These are phyloP conservation scores for Halcyon senegalensis DNA, from an alignment of 2,113 vertebrate species.

Conservation along the genomic window DNA sequence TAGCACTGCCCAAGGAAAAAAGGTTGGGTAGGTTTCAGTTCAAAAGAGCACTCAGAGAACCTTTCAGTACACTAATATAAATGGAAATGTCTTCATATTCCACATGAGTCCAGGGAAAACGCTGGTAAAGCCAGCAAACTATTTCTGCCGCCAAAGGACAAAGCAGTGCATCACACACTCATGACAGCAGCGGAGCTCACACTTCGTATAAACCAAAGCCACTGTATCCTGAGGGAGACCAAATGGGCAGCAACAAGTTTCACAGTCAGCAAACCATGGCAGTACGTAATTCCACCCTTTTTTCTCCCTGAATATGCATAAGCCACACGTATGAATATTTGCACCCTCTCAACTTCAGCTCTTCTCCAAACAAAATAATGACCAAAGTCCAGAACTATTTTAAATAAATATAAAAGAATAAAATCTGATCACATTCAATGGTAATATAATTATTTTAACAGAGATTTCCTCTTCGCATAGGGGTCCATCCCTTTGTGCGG, in stretches of 20 bases:
- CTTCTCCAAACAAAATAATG: neutral
- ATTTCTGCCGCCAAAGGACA: neutral
- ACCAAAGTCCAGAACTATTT: neutral
- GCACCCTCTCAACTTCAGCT: neutral
- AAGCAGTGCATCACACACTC: neutral
- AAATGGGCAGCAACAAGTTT: neutral
- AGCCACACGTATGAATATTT: neutral
- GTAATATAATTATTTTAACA: neutral
- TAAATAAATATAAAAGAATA: neutral
- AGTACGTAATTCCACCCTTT: neutral
- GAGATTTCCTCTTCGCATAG: neutral
- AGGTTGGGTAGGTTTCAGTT: neutral
- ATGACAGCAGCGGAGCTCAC: neutral
- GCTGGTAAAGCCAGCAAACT: neutral
- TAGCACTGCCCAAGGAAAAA: slow-evolving; percentile 11
- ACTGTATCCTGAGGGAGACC: neutral
- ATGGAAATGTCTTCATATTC: neutral
- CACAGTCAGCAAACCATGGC: neutral
- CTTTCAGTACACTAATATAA: neutral
- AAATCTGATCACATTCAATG: neutral
- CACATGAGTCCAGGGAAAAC: neutral
- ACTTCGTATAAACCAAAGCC: neutral
- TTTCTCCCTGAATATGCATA: neutral
- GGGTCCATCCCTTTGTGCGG: accelerated
- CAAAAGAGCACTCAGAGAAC: neutral